Evolutionary conservation across 2,888 invertebrate genomes (phyloP), one percentile per base, ranked within the genome.

Genomic region (Pristionchus mayeri): DNA sequence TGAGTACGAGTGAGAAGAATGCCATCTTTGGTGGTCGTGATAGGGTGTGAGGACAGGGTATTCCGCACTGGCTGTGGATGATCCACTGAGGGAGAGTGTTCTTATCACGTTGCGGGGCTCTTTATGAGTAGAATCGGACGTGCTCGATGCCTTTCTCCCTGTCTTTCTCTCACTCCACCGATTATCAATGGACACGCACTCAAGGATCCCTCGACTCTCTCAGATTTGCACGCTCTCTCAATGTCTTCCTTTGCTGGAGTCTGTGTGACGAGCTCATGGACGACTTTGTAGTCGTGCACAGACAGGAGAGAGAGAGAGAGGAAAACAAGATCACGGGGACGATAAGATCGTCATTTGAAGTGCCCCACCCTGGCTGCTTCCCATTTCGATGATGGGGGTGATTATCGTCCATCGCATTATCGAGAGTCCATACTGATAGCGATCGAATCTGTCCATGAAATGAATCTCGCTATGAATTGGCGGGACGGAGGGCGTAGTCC

Each of bases 121-220:
- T 63, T 63, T 63, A 63, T 63, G 34, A 63, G 63, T 63, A 34
- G 21, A 34, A 63, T 18, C 34, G 63, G 63, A 63, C 63, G 63
- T 63, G 63, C 27, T 34, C 52, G n/a, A 52, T n/a, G n/a, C n/a
- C n/a, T n/a, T n/a, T 52, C 52, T 52, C 57, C 11, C 27, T 60
- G 27, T 27, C 57, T 60, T 30, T 60, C 27, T 27, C 21, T 34
- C 63, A 34, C 63, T 34, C 34, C 63, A 63, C 18, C 34, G 63
- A 63, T 63, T 63, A 63, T 63, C 63, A 63, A 63, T 63, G 63
- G 63, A 63, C 63, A 63, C 63, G 63, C 63, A 34, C 63, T n/a
- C 34, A 63, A 18, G 34, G 63, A 63, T 34, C 63, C 3, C 63
- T 63, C 63, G 21, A 24, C 30, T 63, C 63, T 63, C 63, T 63